Conservation (phyloP, 2,888 invertebrate species). For the Thymelicus acteon region DNA sequence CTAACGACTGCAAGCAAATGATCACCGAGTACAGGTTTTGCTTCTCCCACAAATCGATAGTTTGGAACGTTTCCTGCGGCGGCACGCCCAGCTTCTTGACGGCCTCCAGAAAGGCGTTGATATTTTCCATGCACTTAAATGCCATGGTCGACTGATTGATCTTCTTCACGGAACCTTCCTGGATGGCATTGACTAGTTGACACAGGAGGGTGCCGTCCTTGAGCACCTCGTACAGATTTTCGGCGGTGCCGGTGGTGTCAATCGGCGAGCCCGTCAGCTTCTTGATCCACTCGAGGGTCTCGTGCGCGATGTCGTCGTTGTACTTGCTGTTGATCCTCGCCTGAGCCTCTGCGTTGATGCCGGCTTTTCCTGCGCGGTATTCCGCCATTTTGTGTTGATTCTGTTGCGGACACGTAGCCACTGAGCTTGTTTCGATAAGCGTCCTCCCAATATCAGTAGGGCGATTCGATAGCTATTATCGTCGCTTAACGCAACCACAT, state of each 20-base stretch:
- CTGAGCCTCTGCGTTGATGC: constrained; percentile 81
- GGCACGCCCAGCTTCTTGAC: constrained; percentile 95
- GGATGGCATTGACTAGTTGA: constrained; percentile 93
- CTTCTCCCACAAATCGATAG: constrained; percentile 98
- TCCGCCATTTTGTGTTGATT: constrained; percentile 77
- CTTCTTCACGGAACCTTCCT: constrained; percentile 95
- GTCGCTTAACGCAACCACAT: constrained; percentile 60
- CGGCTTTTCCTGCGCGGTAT: constrained; percentile 77
- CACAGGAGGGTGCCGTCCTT: constrained; percentile 96
- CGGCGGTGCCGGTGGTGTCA: constrained; percentile 93
- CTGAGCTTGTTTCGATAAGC: constrained; percentile 76
- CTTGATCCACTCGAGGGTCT: constrained; percentile 97
- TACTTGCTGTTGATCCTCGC: constrained; percentile 96
- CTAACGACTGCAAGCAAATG: constrained; percentile 96
- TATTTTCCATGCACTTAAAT: constrained; percentile 99
- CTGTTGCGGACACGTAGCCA: constrained; percentile 72
- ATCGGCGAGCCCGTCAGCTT: constrained; percentile 92
- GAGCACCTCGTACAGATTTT: constrained; percentile 94
- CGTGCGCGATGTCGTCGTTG: constrained; percentile 95
- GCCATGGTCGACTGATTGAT: constrained; percentile 95
- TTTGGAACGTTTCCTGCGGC: constrained; percentile 97
- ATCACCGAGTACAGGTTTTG: constrained; percentile 99
- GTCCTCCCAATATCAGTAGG: constrained; percentile 65
- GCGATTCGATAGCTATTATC: constrained; percentile 73
- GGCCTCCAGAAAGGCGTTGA: constrained; percentile 95